These are phyloP conservation scores for Aphis gossypii DNA, from an alignment of 1,140 invertebrate genomes.

Conservation along the genomic window DNA sequence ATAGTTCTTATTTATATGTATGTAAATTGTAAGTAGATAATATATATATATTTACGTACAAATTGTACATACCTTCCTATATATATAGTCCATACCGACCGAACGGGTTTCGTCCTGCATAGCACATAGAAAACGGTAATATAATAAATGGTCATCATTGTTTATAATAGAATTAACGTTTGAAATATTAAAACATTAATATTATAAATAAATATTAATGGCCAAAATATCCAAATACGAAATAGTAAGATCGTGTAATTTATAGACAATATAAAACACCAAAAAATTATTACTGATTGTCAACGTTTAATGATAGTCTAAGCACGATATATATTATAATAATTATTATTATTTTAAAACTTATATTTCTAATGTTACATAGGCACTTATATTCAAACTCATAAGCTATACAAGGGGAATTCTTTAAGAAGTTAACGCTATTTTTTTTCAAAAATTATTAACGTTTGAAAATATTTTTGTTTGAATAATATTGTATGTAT, in stretches of 20 bases:
- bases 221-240: background rate
- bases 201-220: too few species aligned
- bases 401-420: background rate
- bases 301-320: background rate
- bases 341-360: background rate
- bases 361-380: background rate
- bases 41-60: background rate
- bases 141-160: background rate
- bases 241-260: background rate
- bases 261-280: background rate
- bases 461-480: background rate
- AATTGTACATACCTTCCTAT: background rate
- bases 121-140: background rate
- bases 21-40: background rate
- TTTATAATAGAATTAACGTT: background rate
- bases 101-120: constrained; percentile 2
- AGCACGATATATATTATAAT: background rate
- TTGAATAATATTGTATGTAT: background rate
- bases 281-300: background rate
- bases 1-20: background rate
- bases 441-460: background rate
- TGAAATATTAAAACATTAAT: background rate
- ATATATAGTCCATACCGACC: constrained; percentile 2
- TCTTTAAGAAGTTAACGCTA: background rate
- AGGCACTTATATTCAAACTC: background rate